phyloP scores from a whole-genome alignment of 2,888 invertebrate species.

The Diplazon laetatorius region DNA sequence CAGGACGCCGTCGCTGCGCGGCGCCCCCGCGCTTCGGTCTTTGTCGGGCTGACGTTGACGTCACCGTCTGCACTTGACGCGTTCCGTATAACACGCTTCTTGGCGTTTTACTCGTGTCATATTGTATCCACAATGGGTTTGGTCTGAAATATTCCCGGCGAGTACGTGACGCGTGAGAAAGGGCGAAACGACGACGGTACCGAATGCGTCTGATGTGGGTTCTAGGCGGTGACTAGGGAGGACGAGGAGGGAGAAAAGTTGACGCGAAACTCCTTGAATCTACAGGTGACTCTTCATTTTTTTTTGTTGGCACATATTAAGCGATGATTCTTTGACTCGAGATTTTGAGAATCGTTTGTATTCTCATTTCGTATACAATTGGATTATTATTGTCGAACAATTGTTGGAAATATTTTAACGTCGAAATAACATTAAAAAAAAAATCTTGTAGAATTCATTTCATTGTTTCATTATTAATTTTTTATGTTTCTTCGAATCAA shows the following conservation, averaged over 20 bases:
- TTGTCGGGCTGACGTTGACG: constrained; percentile 74
- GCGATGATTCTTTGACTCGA: too few species aligned
- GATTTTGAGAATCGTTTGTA: too few species aligned
- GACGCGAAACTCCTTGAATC: constrained; percentile 10
- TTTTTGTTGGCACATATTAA: background rate
- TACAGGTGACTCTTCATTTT: constrained; percentile 15
- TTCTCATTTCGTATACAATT: too few species aligned
- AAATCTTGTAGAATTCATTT: too few species aligned
- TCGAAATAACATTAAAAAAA: too few species aligned
- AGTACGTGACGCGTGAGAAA: background rate
- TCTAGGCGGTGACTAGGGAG: constrained; percentile 28
- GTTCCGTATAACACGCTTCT: constrained; percentile 67
- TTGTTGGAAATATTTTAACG: too few species aligned
- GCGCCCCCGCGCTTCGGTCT: constrained; percentile 45
- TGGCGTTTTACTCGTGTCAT: constrained; percentile 51
- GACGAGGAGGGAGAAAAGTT: too few species aligned
- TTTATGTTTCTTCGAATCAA: too few species aligned
- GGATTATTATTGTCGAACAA: too few species aligned
- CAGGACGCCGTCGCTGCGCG: constrained; percentile 37
- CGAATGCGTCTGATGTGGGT: constrained; percentile 55
- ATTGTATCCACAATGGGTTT: too few species aligned
- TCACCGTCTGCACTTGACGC: constrained; percentile 74
- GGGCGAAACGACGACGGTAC: constrained; percentile 54
- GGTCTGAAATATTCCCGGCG: too few species aligned
- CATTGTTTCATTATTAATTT: too few species aligned